Evolutionary conservation across 2,797 vertebrate genomes (phyloP), one percentile per base, ranked within the genome.

Genomic region (Acanthurus tractus): DNA sequence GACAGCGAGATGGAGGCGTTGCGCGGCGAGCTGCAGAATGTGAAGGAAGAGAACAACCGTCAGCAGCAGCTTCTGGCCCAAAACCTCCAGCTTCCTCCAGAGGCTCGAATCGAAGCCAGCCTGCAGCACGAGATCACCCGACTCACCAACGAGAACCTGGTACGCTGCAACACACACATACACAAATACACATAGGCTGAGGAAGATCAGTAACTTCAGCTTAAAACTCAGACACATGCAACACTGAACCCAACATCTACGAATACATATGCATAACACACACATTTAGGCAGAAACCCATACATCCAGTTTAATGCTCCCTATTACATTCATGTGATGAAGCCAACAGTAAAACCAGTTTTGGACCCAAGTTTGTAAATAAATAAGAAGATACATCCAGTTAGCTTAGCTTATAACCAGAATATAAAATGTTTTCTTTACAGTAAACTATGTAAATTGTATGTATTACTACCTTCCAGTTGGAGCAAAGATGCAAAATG

Each of bases 101-200:
- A 99, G 88, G 98, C 98, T 0, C 96, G 97, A 34, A 99, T 99
- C 0, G 98, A 99, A 85, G 98, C 98, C 91, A 99, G 98, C 54
- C 95, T 99, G 67, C 98, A 99, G 86, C 98, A 99, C 0, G 98
- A 99, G 92, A 99, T 99, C 94, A 99, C 98, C 2, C 94, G 98
- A 6, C 96, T 99, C 74, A 99, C 98, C 63, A 99, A 99, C 0
- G 98, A 99, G 85, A 99, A 99, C 95, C 68, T 99, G 97, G 98
- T 99, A 93, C 81, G 74, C 56, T 36, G 17, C 63, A 7, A 13
- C 57, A 3, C 59, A 29, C 46, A 48, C 65, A 38, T 29, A 36
- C 1, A 78, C 45, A 48, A 1, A 14, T 0, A n/a, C 17, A 44
- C 8, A 10, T 45, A 45, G 18, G 11, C 6, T 34, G 29, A 69